These are phyloP conservation scores for Perizoma flavofasciatum DNA, from an alignment of 2,888 invertebrate genomes.

Conservation along the genomic window DNA sequence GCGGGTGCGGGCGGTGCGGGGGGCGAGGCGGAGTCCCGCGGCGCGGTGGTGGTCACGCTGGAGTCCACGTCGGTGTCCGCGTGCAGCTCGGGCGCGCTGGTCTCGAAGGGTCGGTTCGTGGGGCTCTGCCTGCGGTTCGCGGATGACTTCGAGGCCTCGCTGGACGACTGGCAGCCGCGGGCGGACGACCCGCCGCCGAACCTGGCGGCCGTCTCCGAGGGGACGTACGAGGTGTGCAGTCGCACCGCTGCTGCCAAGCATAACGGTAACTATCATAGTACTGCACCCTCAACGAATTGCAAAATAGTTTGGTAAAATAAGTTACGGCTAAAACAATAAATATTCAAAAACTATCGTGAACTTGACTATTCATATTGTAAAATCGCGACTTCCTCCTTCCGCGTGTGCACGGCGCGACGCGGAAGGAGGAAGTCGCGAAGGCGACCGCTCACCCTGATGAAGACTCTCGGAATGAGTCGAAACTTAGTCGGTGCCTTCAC, in stretches of 20 bases:
- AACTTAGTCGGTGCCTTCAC: no score
- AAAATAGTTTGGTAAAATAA: no score
- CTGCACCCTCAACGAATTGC: no score
- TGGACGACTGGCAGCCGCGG: slow-evolving; percentile 99
- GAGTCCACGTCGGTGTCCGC: slow-evolving; percentile 98
- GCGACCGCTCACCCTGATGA: no score
- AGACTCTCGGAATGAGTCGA: no score
- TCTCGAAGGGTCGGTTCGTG: slow-evolving; percentile 90
- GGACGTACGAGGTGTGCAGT: slow-evolving; percentile 98
- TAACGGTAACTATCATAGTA: slow-evolving; percentile 76
- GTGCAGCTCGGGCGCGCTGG: slow-evolving; percentile 97
- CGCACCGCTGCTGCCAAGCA: slow-evolving; percentile 95
- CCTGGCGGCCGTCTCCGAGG: slow-evolving; percentile 98
- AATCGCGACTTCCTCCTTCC: no score
- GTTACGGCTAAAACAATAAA: no score
- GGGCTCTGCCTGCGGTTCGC: slow-evolving; percentile 97
- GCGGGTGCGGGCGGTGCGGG: slow-evolving; percentile 67
- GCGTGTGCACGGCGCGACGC: no score
- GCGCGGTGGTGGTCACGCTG: slow-evolving; percentile 97
- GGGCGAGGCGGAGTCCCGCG: slow-evolving; percentile 91
- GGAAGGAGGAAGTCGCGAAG: no score
- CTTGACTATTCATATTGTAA: no score
- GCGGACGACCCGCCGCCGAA: slow-evolving; percentile 92
- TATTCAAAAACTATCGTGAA: no score
- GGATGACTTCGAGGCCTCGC: slow-evolving; percentile 97